Evolutionary conservation across 2,797 vertebrate genomes (phyloP).

Genomic region (Peromyscus nudipes): DNA sequence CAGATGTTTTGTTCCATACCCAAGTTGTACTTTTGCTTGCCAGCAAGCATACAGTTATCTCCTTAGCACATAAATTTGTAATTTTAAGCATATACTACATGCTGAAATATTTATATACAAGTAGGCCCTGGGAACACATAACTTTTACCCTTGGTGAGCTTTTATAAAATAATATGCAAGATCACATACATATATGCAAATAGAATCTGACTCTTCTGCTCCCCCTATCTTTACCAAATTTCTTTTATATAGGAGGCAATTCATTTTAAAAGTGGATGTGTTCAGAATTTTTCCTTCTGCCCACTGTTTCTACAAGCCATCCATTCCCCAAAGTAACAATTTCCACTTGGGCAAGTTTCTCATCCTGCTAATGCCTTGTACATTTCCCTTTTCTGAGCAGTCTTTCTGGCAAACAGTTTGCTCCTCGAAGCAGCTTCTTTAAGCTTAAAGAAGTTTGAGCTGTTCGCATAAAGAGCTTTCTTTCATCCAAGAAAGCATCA

Average conservation of each 20-base stretch:
- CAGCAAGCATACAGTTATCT: background rate
- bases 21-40: slow-evolving; percentile 48
- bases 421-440: slow-evolving; percentile 52
- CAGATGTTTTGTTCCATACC: slow-evolving; percentile 50
- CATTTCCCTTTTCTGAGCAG: slow-evolving; percentile 48
- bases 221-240: background rate
- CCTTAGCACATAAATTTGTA: slow-evolving; percentile 53
- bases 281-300: slow-evolving; percentile 11
- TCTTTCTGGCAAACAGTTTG: slow-evolving; percentile 56
- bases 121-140: slow-evolving; percentile 28
- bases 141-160: slow-evolving; percentile 28
- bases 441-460: slow-evolving; percentile 59
- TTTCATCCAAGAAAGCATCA: slow-evolving; percentile 70
- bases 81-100: slow-evolving; percentile 21
- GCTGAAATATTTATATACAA: slow-evolving; percentile 55
- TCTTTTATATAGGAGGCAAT: background rate
- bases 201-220: background rate
- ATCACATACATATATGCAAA: background rate
- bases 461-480: slow-evolving; percentile 54
- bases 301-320: slow-evolving; percentile 15
- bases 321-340: slow-evolving; percentile 7
- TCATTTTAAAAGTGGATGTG: background rate
- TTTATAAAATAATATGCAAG: slow-evolving; percentile 49
- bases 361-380: slow-evolving; percentile 58
- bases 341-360: slow-evolving; percentile 62